phyloP scores from a whole-genome alignment of 2,797 vertebrate genomes.

The Enteromius anoplus region DNA sequence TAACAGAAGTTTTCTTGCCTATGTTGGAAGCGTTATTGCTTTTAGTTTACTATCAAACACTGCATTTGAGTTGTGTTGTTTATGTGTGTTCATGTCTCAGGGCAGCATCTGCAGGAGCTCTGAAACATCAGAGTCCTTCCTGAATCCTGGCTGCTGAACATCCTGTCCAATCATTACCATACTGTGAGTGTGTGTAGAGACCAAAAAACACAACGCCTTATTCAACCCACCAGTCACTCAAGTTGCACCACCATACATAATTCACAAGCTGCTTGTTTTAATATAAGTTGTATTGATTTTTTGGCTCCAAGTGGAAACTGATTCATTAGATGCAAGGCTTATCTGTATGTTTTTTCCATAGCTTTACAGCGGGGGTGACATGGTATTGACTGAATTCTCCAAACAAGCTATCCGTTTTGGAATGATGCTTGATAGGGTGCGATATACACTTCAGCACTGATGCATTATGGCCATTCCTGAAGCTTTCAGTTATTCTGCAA shows the following conservation, averaged over 20 bases:
- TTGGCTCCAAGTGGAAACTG: background rate
- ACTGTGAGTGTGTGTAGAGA: slow-evolving; percentile 49
- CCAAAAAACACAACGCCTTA: background rate
- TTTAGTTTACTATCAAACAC: background rate
- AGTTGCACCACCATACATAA: background rate
- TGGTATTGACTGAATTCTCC: slow-evolving; percentile 45
- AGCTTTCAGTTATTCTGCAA: background rate
- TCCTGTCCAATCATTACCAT: slow-evolving; percentile 51
- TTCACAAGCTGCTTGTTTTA: slow-evolving; percentile 19
- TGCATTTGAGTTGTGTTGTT: background rate
- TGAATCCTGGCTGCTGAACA: slow-evolving; percentile 53
- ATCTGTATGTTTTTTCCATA: slow-evolving; percentile 24
- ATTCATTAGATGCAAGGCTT: background rate
- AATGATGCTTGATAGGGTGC: slow-evolving; percentile 48
- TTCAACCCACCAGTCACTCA: slow-evolving; percentile 8
- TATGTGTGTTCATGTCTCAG: slow-evolving; percentile 35
- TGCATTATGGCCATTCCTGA: background rate
- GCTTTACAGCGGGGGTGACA: slow-evolving; percentile 56
- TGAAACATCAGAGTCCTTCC: slow-evolving; percentile 53
- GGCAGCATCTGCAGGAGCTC: slow-evolving; percentile 53
- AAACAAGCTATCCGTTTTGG: slow-evolving; percentile 57
- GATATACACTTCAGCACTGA: background rate
- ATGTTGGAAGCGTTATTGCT: background rate
- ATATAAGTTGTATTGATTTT: background rate
- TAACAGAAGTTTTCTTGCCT: background rate